Evolutionary conservation across 2,888 invertebrate species (phyloP).

Genomic region (Nudaria mundana): DNA sequence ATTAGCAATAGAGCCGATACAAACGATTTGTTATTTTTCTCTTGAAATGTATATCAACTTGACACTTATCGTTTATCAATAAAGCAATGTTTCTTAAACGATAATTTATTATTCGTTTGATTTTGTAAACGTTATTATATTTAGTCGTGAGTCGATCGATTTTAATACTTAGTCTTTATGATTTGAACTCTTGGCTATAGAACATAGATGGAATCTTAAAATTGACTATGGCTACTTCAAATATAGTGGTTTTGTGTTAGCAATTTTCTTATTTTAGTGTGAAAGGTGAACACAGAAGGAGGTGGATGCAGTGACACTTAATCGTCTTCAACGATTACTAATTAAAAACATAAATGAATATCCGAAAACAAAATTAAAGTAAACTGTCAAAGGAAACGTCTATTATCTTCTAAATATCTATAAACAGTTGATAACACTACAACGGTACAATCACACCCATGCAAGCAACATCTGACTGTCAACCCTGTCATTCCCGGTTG

Average conservation of each 20-base stretch:
- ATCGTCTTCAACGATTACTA: slow-evolving; percentile 2
- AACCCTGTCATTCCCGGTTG: slow-evolving; percentile 19
- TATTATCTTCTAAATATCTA: slow-evolving; percentile 28
- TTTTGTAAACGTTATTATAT: not conserved
- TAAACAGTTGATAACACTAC: slow-evolving; percentile 39
- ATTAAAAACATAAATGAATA: not conserved
- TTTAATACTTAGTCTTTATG: slow-evolving; percentile 6
- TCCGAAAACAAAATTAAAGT: slow-evolving; percentile 3
- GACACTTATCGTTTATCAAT: slow-evolving; percentile 8
- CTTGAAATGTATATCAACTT: slow-evolving; percentile 17
- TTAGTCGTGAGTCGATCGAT: slow-evolving; percentile 1
- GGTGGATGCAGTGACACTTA: slow-evolving; percentile 23
- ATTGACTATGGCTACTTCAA: slow-evolving; percentile 10
- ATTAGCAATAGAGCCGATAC: not conserved
- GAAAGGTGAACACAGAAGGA: slow-evolving; percentile 22
- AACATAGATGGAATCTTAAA: slow-evolving; percentile 11
- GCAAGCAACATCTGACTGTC: slow-evolving; percentile 56
- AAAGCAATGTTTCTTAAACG: slow-evolving; percentile 4
- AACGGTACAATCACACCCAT: slow-evolving; percentile 60
- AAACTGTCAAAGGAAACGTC: slow-evolving; percentile 7
- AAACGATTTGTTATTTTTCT: slow-evolving; percentile 1
- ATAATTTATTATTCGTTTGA: not conserved
- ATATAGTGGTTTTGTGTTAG: slow-evolving; percentile 22
- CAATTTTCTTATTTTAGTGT: slow-evolving; percentile 17
- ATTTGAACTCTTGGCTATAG: not conserved